Percentiles rank a stretch among this genome's conserved stretches.
Conservation (phyloP, 2,797 vertebrate genomes). For the Anolis apletophallus region DNA sequence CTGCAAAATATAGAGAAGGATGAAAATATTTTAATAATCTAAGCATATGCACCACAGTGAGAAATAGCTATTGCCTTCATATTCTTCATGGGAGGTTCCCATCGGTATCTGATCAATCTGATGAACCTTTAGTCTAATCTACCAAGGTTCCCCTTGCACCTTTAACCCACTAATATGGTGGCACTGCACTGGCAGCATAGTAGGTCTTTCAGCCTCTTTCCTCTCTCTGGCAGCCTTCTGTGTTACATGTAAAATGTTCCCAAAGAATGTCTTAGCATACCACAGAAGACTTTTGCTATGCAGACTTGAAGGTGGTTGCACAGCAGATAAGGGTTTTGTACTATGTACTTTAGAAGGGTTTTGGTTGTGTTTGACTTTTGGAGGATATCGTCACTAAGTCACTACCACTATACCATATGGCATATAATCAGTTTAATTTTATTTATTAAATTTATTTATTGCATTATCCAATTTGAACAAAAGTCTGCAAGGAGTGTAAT, state of each 20-base stretch:
- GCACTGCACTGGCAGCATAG: neutral
- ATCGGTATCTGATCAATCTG: neutral
- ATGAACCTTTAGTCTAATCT: neutral
- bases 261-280: neutral
- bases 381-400: no score
- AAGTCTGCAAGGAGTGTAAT: no score
- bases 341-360: neutral
- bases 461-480: no score
- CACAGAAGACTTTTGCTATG: no score
- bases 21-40: no score
- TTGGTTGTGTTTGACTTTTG: neutral
- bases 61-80: neutral
- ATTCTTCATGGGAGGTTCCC: neutral
- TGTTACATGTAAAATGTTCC: neutral
- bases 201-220: neutral
- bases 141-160: neutral
- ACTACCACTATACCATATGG: no score
- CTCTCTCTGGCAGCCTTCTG: neutral
- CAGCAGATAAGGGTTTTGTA: no score
- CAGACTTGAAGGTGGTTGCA: no score
- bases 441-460: no score
- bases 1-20: no score
- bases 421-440: no score
- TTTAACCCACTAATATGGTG: neutral
- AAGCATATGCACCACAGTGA: no score